Base-by-base conservation (phyloP, 2,888 invertebrate genomes). In the Monoplex corrugatus region DNA sequence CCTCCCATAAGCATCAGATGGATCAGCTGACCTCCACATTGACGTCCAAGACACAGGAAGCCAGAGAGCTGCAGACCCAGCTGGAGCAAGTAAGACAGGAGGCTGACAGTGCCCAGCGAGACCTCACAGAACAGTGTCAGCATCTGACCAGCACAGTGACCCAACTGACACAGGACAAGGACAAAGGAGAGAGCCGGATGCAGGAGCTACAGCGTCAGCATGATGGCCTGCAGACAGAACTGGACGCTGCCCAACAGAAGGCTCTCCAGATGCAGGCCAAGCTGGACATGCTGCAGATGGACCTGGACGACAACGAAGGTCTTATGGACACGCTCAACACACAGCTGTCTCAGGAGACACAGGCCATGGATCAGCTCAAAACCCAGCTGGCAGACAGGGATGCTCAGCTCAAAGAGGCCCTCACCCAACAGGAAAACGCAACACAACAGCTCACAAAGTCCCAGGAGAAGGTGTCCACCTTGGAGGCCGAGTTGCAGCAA, bases 251-350 rank as follows among this genome's bases (percentile, higher is more conserved):
- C 38, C 90, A 75, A 40, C 88, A 91, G 10, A 88, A 50, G 1
- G 83, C 85, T 28, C 86, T 75, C 57, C 87, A 90, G 75, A 88
- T 89, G 89, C 89, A 89, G 88, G 92, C 89, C 86, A 93, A 92
- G 87, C 90, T 89, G 83, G 90, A 91, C 38, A 89, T 90, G 84
- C 57, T 94, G 45, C 91, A 92, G 89, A 91, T 91, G 89, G 92
- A 92, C 72, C 50, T 92, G 80, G 91, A 91, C 44, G 91, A 91
- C 82, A 91, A 90, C 38, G 89, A 90, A 44, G 75, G 68, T 1
- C 50, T 84, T 6, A 89, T 92, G 75, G 87, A 91, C 32, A 89
- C 89, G 38, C 86, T 92, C 23, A 88, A 50, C n/a, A 80, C 63
- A 10, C 78, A 92, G 43, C 43, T 91, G 16, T 83, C 90, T 84